These are phyloP conservation scores for Azemiops feae DNA, from an alignment of 2,113 vertebrate species.

Conservation along the genomic window DNA sequence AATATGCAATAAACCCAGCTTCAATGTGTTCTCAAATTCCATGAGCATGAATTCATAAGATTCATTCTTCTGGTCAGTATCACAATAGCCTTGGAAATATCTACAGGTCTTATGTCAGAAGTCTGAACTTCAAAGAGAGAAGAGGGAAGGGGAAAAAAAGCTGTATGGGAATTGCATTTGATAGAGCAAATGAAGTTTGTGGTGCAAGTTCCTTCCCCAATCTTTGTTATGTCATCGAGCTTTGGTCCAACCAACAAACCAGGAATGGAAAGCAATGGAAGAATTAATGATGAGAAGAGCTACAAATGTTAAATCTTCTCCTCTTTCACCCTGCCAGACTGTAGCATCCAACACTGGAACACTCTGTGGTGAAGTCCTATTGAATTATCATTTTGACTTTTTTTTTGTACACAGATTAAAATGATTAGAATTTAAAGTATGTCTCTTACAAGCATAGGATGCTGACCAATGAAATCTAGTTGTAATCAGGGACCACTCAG, in stretches of 20 bases:
- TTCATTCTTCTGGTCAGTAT: neutral
- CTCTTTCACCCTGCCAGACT: neutral
- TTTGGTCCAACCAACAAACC: neutral
- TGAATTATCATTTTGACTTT: neutral
- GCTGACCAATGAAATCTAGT: neutral
- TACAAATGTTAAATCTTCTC: neutral
- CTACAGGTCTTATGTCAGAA: neutral
- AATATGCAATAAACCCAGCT: neutral
- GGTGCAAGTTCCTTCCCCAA: neutral
- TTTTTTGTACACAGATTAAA: neutral
- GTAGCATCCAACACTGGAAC: neutral
- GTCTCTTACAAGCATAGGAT: neutral
- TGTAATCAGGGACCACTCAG: neutral
- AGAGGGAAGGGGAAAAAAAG: neutral
- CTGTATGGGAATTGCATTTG: neutral
- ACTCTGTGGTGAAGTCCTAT: neutral
- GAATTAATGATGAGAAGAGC: neutral
- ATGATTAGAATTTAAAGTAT: neutral
- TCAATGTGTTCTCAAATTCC: neutral
- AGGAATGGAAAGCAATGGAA: neutral
- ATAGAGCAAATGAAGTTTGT: neutral
- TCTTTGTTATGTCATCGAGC: neutral
- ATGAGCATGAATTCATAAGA: neutral
- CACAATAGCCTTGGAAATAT: neutral
- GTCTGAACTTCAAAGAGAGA: neutral